phyloP scores from a whole-genome alignment of 1,140 invertebrate species.

The Portunus trituberculatus region DNA sequence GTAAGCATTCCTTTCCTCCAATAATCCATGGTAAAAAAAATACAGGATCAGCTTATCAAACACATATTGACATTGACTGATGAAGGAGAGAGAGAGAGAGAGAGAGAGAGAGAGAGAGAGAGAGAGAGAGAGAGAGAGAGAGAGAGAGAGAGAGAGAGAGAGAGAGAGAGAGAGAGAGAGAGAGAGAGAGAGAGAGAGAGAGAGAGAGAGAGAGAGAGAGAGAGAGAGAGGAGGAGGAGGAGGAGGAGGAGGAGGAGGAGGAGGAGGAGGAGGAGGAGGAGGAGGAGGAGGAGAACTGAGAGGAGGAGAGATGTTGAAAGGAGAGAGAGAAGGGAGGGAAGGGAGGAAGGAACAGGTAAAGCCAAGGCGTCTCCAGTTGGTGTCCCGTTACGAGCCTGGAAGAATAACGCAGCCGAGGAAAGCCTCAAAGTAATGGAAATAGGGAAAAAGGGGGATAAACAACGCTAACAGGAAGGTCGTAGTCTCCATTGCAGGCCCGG shows the following conservation, averaged over 20 bases:
- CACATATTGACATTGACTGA: not conserved
- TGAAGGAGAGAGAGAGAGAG: not conserved
- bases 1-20: not conserved
- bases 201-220: not conserved
- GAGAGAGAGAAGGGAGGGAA: no score
- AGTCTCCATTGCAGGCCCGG: not conserved
- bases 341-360: no score
- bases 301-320: not conserved
- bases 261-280: no score
- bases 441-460: not conserved
- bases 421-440: not conserved
- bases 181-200: not conserved
- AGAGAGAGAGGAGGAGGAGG: no score
- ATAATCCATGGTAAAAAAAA: no score
- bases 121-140: not conserved
- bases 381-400: not conserved
- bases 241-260: not conserved
- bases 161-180: not conserved
- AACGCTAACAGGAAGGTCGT: not conserved
- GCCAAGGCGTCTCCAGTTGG: not conserved
- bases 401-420: not conserved
- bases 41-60: not conserved
- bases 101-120: not conserved
- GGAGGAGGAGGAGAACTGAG: no score
- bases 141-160: not conserved